Percentiles rank a stretch among this genome's conserved stretches.
Conservation (phyloP, 2,888 invertebrate genomes). For the Noctua fimbriata region DNA sequence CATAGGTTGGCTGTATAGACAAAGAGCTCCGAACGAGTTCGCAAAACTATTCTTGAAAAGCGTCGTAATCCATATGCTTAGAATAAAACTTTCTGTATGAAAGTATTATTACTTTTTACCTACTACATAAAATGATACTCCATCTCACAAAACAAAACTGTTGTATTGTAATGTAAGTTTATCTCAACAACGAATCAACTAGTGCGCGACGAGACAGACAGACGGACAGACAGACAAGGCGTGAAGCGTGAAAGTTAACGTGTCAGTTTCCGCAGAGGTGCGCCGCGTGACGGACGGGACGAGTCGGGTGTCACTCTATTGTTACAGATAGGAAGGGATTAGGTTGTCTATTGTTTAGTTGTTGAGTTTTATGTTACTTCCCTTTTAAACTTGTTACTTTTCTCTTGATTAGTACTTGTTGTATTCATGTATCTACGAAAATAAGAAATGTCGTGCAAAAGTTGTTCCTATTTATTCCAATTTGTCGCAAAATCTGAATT, state of each 20-base stretch:
- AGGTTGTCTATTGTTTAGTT: conserved; percentile 27
- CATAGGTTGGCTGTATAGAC: neutral
- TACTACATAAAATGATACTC: conserved; percentile 8
- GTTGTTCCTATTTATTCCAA: neutral
- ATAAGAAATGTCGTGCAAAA: neutral
- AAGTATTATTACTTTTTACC: neutral
- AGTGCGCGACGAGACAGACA: conserved; percentile 59
- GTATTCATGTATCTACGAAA: neutral
- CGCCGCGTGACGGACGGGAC: conserved; percentile 28
- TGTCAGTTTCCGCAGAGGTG: conserved; percentile 54
- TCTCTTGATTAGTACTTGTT: neutral
- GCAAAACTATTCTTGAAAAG: neutral
- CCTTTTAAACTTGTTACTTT: conserved; percentile 14
- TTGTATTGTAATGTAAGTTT: conserved; percentile 17
- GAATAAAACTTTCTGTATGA: neutral
- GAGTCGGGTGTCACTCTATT: conserved; percentile 42
- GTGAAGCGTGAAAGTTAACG: conserved; percentile 68
- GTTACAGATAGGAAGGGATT: conserved; percentile 30
- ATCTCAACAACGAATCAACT: conserved; percentile 45
- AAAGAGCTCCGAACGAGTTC: neutral
- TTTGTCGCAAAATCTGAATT: neutral
- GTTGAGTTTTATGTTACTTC: conserved; percentile 21
- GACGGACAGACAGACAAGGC: conserved; percentile 63
- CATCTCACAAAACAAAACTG: conserved; percentile 11
- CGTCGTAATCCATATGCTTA: neutral